phyloP scores from a whole-genome alignment of 2,888 invertebrate genomes.

The Orthosia incerta region DNA sequence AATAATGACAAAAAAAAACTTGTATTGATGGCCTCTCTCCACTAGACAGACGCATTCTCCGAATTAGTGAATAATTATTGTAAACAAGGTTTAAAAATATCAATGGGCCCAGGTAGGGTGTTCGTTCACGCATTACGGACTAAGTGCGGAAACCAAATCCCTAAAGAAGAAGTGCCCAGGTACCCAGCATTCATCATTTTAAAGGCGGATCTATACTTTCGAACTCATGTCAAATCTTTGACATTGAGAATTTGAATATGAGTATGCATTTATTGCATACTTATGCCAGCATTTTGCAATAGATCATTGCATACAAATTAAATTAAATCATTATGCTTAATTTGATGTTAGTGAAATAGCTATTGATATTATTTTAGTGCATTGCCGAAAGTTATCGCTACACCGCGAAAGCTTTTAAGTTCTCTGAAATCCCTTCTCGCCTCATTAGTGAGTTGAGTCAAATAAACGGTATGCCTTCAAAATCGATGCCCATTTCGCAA shows the following conservation, averaged over 20 bases:
- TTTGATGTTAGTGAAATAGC: not conserved
- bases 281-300: not conserved
- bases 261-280: not conserved
- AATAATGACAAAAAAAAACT: no score
- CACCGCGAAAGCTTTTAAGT: not conserved
- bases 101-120: not conserved
- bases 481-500: not conserved
- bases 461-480: not conserved
- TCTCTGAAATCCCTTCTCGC: not conserved
- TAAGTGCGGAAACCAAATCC: no score
- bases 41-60: no score
- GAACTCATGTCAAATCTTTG: not conserved
- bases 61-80: no score
- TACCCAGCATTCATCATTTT: not conserved
- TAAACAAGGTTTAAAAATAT: not conserved
- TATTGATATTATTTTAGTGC: not conserved
- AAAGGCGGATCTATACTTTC: not conserved
- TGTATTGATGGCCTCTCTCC: no score
- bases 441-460: not conserved
- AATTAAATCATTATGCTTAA: not conserved
- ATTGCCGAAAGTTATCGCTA: not conserved
- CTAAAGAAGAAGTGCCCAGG: no score
- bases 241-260: conserved; percentile 1
- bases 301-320: not conserved
- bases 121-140: no score